A percentile compares a stretch with the other conserved stretches of the same genome.
These are phyloP conservation scores for Proisotoma minuta DNA, from an alignment of 2,888 invertebrate genomes.

Conservation along the genomic window DNA sequence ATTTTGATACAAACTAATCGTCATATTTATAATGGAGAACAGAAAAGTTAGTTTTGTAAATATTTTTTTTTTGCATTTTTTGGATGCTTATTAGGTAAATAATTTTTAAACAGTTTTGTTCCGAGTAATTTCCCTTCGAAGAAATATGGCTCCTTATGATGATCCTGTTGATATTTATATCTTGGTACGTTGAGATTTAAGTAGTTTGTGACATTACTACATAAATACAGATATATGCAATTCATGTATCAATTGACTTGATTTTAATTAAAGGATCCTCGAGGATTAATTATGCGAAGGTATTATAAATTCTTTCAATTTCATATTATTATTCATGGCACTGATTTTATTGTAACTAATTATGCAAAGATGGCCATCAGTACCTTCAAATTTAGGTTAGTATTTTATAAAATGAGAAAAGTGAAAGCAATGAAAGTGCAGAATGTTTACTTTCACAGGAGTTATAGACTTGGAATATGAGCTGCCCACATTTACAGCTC, in stretches of 20 bases:
- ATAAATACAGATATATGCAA: too few species aligned
- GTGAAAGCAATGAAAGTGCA: not conserved
- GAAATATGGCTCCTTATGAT: slow-evolving; percentile 51
- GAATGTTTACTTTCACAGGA: slow-evolving; percentile 49
- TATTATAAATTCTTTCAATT: slow-evolving; percentile 37
- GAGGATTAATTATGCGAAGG: slow-evolving; percentile 51
- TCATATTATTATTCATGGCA: not conserved
- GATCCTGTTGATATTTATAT: slow-evolving; percentile 52
- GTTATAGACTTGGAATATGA: slow-evolving; percentile 50
- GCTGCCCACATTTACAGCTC: slow-evolving; percentile 50
- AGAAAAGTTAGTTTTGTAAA: slow-evolving; percentile 50
- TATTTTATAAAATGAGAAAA: too few species aligned
- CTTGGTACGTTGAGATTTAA: slow-evolving; percentile 48
- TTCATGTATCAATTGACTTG: not conserved
- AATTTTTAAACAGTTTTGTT: slow-evolving; percentile 49
- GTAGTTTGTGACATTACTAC: not conserved
- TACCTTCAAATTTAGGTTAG: slow-evolving; percentile 11
- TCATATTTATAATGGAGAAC: slow-evolving; percentile 56
- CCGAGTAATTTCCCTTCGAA: slow-evolving; percentile 51
- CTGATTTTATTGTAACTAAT: slow-evolving; percentile 45
- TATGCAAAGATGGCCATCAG: slow-evolving; percentile 48
- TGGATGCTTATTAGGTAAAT: too few species aligned
- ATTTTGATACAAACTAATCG: slow-evolving; percentile 57
- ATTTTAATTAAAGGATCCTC: slow-evolving; percentile 50
- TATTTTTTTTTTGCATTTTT: not conserved